Base-by-base conservation (phyloP, 1,140 invertebrate genomes). In the Druon quercuslanigerum region DNA sequence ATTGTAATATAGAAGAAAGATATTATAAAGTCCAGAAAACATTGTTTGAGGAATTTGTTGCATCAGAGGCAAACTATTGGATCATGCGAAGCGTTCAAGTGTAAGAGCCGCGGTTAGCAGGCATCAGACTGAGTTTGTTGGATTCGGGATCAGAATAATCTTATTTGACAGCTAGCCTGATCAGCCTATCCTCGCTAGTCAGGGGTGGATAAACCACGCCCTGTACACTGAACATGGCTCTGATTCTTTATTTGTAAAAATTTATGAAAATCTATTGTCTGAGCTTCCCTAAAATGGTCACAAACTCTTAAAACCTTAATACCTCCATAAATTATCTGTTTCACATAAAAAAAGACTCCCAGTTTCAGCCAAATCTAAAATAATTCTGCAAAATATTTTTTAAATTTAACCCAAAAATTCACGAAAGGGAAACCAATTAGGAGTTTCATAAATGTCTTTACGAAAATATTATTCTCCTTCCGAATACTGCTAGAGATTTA, bases 71-170 rank as follows among this genome's bases (percentile, higher is more conserved):
- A 79, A 88, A 87, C 88, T 90, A 90, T 90, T 88, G 87, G 90
- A 89, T 90, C 90, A 90, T 90, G 87, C 85, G 78, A 85, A 76
- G 80, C 78, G 80, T 79, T 80, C 82, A 78, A 66, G 33, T 66
- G 40, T 14, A 66, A 66, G 33, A 40, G 25, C 33, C 60, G 87
- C 88, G 88, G 87, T 91, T 90, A 90, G 85, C 87, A 84, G 90
- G 88, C 86, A 90, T 90, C 89, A 81, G 80, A 76, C 77, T 86
- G 85, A 88, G 88, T 91, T 91, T 91, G 88, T 91, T 87, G 90
- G 89, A 91, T 91, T 91, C 90, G 87, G 90, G 89, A 91, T 91
- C 89, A 91, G 84, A 88, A 84, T 91, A 91, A 91, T 91, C 90
- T 91, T 88, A 87, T 91, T 91, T 91, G 89, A 77, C 82, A 81